Evolutionary conservation across 1,140 invertebrate species (phyloP), one percentile per base, ranked within the genome.

Genomic region (Micrasema minimum): DNA sequence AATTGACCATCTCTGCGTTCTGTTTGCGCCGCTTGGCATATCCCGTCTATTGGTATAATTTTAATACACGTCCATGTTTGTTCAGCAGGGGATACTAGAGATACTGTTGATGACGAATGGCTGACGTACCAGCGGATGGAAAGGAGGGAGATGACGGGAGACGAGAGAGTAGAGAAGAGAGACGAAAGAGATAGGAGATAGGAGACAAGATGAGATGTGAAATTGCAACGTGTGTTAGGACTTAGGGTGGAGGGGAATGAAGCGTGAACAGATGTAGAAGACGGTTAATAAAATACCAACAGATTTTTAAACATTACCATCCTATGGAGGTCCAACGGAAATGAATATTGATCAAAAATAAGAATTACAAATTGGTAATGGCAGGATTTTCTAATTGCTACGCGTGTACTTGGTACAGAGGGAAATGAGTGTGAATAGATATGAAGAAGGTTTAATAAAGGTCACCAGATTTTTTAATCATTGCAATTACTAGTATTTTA

Each of bases 61-160:
- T 71, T 71, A 71, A 71, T 71, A 71, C 66, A 71, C 69, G 62
- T 71, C 61, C 69, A 22, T 71, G 69, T 71, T 71, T 66, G 62
- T 71, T 62, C 51, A 71, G 65, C 62, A 59, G 69, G 64, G 65
- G 43, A 51, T 62, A 71, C 65, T 57, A 20, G 69, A 59, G 55
- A 59, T 26, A 50, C 46, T 43, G 26, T 14, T 35, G 69, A 66
- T 71, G 69, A 71, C 69, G 69, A 71, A 71, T 66, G 69, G 38
- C 50, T 66, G 69, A 71, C 41, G 69, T 66, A 18, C 61, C 9
- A 7, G 0, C 31, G 2, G 16, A 18, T 16, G 31, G 35, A 37
- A 1, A 14, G 6, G 18, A 7, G 16, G 46, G 16, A 20, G 46
- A 22, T 2, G 45, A n/a, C n/a, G n/a, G n/a, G n/a, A n/a, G n/a